Evolutionary conservation across 2,797 vertebrate genomes (phyloP), one percentile per base, ranked within the genome.

Genomic region (Knipowitschia caucasica): DNA sequence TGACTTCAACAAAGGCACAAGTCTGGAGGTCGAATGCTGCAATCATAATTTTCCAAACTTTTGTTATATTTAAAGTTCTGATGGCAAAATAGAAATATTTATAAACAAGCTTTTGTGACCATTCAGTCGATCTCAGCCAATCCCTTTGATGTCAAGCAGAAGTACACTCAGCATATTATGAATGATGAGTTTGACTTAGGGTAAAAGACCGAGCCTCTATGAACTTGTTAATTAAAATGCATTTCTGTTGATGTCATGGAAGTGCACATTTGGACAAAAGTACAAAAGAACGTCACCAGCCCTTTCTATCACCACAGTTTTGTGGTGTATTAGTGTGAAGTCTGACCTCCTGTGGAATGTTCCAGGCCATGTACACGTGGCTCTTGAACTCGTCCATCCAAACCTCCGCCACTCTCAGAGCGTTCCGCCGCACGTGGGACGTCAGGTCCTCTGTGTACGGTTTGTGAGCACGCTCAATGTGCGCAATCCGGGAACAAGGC

Each of bases 321-420:
- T n/a, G n/a, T n/a, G n/a, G n/a, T n/a, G n/a, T n/a, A n/a, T n/a
- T n/a, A n/a, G n/a, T n/a, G 51, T 9, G 2, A 17, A 39, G 31
- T 50, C 90, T 84, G 71, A 99, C 96, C 94, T 99, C 94, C 66
- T 93, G 90, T 1, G 95, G 95, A 54, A 99, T 90, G 77, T 98
- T 98, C 96, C 96, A 99, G 0, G 96, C 96, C 96, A 99, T 99
- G 60, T 99, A 99, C 39, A 99, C 96, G 0, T 98, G 96, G 60
- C 92, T 98, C 82, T 96, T 99, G 64, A 98, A 99, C 74, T 99
- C 96, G 24, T 99, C 96, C 96, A 99, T 99, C 96, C 96, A 99
- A 58, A 99, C 96, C 63, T 99, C 95, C 0, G 96, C 96, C 50
- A 95, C 93, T 57, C 96, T 86, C 10, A 98, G 92, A 0, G 96